Base-by-base conservation (phyloP, 2,888 invertebrate species). In the Spisula subtruncata region DNA sequence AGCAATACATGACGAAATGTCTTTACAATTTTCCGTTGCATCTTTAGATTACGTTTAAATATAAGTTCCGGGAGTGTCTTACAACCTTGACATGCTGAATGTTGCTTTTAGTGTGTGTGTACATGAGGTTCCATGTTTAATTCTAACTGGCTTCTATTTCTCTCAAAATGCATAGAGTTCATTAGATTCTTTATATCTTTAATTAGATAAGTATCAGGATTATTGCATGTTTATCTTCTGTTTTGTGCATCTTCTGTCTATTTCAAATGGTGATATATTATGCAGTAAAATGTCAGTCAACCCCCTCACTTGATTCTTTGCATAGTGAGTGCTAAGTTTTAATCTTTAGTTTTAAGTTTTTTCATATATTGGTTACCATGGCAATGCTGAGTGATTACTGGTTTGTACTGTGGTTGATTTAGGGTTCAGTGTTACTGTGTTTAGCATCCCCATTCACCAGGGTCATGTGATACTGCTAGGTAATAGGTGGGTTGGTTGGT, bases 161-260 rank as follows among this genome's bases (percentile, higher is more conserved):
- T 75, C 75, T 32, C 32, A 32, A 32, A 75, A 75, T 75, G 25
- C 75, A 75, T 35, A 5, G 18, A 35, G 75, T 75, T 75, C 75
- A 75, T 75, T 75, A 75, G 75, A 32, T 35, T 32, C 75, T 75
- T 75, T 75, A 75, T 75, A 35, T 35, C 32, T 75, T 35, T 75
- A 75, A 75, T 75, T 75, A 75, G 75, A 75, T 75, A 75, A 75
- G 75, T 75, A 35, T 75, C 75, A 18, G 75, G 35, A 32, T 32
- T 32, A 75, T 75, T 32, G 75, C 75, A 32, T 75, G 75, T 75
- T 75, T 75, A 75, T 75, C 25, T 32, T 32, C 14, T 75, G 75
- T 75, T 75, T 35, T 75, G n/a, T 32, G 32, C 29, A 14, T 32
- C 12, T 75, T 75, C 75, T 35, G 75, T 32, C 75, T 75, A 32